Evolutionary conservation across 2,797 vertebrate species (phyloP), one percentile per base, ranked within the genome.

Genomic region (Neostethus bicornis): DNA sequence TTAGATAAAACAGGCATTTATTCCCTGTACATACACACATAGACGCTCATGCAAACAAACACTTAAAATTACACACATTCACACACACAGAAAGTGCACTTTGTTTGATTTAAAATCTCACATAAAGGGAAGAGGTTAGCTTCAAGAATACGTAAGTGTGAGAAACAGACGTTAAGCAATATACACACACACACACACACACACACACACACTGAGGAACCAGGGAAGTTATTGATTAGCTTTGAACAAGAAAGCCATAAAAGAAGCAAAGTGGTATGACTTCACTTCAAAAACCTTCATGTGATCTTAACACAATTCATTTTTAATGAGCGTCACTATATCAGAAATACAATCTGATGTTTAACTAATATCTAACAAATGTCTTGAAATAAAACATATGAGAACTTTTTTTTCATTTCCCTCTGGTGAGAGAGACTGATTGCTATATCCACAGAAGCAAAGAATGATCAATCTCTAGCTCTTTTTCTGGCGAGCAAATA

Each of bases 401-500:
- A 7, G 19, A 1, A 14, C 9, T 37, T 21, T 2, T 12, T 11
- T 35, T 12, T 19, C n/a, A 17, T 19, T 2, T 3, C 23, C 11
- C 39, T 1, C 16, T 6, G 46, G 10, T 24, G 58, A 55, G 8
- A 13, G 44, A 48, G 26, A 34, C 17, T 7, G 44, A 62, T 38
- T 24, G 35, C 37, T 20, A 42, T 31, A 31, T 42, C 35, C 51
- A 31, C 53, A 25, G 2, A 20, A 3, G 19, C 20, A 19, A 6
- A 38, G 29, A 24, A 14, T 74, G 58, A 87, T 86, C 79, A 84
- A 85, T 90, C 80, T 79, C 43, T 4, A 41, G 47, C 70, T 66
- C 70, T 54, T 16, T 61, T 60, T 91, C 91, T 89, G 88, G 87
- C 85, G 87, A 89, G 92, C 88, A 93, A 94, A 95, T 94, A 94